Base-by-base conservation (phyloP, 1,140 invertebrate genomes). In the Drosophila auraria region DNA sequence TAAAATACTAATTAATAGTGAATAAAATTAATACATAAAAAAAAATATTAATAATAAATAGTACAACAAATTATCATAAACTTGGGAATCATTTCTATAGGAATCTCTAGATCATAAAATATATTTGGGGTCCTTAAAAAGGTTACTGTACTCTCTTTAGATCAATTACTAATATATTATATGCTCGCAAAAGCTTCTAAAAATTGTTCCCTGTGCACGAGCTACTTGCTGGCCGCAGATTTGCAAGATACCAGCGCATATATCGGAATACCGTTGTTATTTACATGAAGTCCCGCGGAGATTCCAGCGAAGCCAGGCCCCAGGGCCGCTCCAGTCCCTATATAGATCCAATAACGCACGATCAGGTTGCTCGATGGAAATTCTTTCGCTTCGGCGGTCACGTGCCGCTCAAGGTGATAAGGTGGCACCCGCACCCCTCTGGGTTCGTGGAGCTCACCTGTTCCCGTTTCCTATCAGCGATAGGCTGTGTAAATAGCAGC, bases 361-460 rank as follows among this genome's bases (percentile, higher is more conserved):
- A 73, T 73, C 70, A 73, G 70, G 70, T 73, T 72, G 70, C 68
- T 73, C 54, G 68, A 53, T 42, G 66, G 38, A 61, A 73, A 73
- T 73, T 73, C 68, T 60, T 73, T 60, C 5, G 45, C 25, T 17
- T 25, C 27, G 27, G n/a, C 23, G 44, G 62, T 80, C 78, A 80
- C 78, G 78, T 80, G 78, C 78, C 69, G 61, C 56, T 50, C 78
- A 80, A 80, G 78, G 78, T 80, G 78, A 80, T 80, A 80, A 72
- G 76, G 63, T 78, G 75, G 42, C 36, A 14, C 66, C 38, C 60
- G 30, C 33, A n/a, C 17, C 12, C 51, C 33, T 6, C 20, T 11
- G 12, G n/a, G 5, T 27, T 27, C 23, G 9, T 9, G 11, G 50
- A n/a, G 15, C 33, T 42, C 33, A 42, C 51, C 51, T 58, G 61